Base-by-base conservation (phyloP, 2,797 vertebrate genomes). In the Phoeniculus purpureus region DNA sequence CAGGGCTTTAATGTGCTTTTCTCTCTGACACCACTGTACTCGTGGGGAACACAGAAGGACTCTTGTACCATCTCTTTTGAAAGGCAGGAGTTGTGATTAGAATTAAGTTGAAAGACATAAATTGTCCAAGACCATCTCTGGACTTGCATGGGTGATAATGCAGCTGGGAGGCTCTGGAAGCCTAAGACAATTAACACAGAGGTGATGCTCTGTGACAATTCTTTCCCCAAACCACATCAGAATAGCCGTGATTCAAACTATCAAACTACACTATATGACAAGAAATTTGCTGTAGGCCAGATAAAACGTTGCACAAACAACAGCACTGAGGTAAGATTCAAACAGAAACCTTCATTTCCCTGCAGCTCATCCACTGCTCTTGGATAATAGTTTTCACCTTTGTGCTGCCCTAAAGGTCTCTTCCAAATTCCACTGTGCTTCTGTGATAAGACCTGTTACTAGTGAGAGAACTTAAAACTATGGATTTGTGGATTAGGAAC, bases 81-180 rank as follows among this genome's bases (percentile, higher is more conserved):
- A 87, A 83, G 34, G 26, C 6, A 61, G 43, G 3, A 31, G 9
- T 4, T 79, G 25, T 51, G 34, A 71, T 56, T 62, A 1, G 6
- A 14, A 15, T 34, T 85, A 34, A 78, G 17, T 6, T 66, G 45
- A 75, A 81, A 80, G n/a, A 82, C 10, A 7, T 52, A 11, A 47
- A 47, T 12, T 26, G 10, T 62, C 31, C 3, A 7, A 54, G 3
- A 59, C 8, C 58, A 6, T 10, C 23, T 56, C 40, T 66, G 48
- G 17, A 59, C 26, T 66, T 2, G 0, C 1, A 1, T 29, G 20
- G 55, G 10, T 25, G 15, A 22, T 65, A 82, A 43, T 0, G 2
- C 14, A 60, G 5, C 25, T 18, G 45, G 15, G 29, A 87, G 79
- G 54, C 9, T 65, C 27, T 9, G 29, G 45, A 62, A 81, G 22